phyloP scores from a whole-genome alignment of 2,113 vertebrate species.

The Megaceryle torquata region DNA sequence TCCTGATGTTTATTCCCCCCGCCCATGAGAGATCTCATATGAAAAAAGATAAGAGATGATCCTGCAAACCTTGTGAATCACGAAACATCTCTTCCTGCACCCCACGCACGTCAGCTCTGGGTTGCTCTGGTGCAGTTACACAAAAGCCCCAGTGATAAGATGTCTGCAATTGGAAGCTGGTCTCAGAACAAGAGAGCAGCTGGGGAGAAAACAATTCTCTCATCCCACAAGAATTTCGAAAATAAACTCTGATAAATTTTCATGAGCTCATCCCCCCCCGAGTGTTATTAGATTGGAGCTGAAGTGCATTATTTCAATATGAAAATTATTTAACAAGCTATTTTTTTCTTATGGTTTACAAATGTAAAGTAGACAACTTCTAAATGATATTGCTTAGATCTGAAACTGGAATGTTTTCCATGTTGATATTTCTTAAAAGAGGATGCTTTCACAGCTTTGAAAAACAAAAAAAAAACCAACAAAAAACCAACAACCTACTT shows the following conservation, averaged over 20 bases:
- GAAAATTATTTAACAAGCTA: not conserved
- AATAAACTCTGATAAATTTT: conserved; percentile 11
- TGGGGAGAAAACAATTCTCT: not conserved
- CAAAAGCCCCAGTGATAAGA: not conserved
- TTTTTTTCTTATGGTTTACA: not conserved
- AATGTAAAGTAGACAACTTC: not conserved
- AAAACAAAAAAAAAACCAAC: not conserved
- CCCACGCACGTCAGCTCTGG: not conserved
- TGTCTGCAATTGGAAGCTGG: not conserved
- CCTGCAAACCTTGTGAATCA: not conserved
- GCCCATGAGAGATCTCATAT: not conserved
- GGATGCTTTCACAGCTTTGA: not conserved
- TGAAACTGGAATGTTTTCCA: not conserved
- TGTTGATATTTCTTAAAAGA: not conserved
- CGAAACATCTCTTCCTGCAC: not conserved
- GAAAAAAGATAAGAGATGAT: not conserved
- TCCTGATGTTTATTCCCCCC: not conserved
- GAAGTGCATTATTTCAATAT: not conserved
- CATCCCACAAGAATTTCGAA: not conserved
- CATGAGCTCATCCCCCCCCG: not conserved
- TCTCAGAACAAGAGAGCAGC: not conserved
- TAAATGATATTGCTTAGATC: not conserved
- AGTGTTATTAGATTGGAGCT: not conserved
- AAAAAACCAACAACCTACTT: not conserved
- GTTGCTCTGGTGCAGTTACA: not conserved